Evolutionary conservation across 2,888 invertebrate genomes (phyloP).

Genomic region (Polyploca ridens): DNA sequence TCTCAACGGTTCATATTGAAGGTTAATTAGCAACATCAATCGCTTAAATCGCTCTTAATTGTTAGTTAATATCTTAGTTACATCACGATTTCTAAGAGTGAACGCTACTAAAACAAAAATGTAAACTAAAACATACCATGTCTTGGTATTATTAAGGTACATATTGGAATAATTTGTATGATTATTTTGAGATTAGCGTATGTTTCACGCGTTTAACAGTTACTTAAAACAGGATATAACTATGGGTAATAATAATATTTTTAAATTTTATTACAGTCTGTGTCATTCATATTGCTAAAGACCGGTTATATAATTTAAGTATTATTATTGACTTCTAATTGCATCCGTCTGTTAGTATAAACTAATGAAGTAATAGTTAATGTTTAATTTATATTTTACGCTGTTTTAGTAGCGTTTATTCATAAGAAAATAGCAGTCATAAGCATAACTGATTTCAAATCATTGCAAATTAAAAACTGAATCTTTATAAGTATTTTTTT

Average conservation of each 20-base stretch:
- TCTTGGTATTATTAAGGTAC: not conserved
- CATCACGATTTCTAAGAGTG: slow-evolving; percentile 2
- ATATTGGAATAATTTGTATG: not conserved
- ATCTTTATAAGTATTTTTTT: not conserved
- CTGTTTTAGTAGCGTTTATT: not conserved
- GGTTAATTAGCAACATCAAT: not conserved
- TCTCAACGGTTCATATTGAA: not conserved
- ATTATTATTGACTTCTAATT: not conserved
- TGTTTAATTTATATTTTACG: not conserved
- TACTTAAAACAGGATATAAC: not conserved
- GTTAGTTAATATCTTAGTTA: not conserved
- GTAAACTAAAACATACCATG: too few species aligned
- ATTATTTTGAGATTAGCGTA: not conserved
- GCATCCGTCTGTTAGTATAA: not conserved
- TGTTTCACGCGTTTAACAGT: not conserved
- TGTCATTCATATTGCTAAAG: not conserved
- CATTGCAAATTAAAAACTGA: not conserved
- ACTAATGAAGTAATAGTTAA: not conserved
- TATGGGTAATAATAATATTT: too few species aligned
- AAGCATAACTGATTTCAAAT: not conserved
- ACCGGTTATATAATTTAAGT: not conserved
- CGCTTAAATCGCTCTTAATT: not conserved
- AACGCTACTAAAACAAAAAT: not conserved
- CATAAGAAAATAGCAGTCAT: not conserved
- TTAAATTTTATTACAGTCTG: not conserved